phyloP scores from a whole-genome alignment of 2,797 vertebrate genomes.

The Avahi laniger region DNA sequence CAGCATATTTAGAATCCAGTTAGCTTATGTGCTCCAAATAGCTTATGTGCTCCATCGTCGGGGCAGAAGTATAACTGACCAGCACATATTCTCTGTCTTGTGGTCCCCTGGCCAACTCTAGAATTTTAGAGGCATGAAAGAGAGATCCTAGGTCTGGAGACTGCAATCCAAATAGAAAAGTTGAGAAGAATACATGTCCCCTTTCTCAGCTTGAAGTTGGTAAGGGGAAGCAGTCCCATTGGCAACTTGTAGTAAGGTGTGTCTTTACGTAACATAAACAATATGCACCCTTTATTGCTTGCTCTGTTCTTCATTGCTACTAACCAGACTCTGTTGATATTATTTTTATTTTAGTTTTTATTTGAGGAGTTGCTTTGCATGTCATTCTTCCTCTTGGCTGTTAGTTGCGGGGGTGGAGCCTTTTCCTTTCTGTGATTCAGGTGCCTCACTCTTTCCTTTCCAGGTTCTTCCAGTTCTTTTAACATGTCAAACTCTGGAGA shows the following conservation, averaged over 20 bases:
- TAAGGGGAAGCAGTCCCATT: constrained; percentile 64
- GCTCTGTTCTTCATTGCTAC: constrained; percentile 86
- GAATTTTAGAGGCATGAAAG: background rate
- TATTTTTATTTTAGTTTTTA: constrained; percentile 83
- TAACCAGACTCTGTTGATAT: constrained; percentile 81
- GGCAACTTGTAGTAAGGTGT: constrained; percentile 69
- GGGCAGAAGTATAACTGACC: background rate
- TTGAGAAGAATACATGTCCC: background rate
- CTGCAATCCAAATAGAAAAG: background rate
- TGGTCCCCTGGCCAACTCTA: background rate
- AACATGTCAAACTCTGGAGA: constrained; percentile 99
- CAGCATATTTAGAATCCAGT: background rate
- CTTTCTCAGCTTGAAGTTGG: constrained; percentile 57
- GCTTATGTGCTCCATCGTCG: background rate
- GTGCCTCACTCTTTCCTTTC: constrained; percentile 94
- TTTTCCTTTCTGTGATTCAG: constrained; percentile 91
- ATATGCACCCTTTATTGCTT: constrained; percentile 78
- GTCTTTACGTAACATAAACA: constrained; percentile 78
- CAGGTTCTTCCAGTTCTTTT: constrained; percentile 99
- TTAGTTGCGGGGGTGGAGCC: constrained; percentile 87
- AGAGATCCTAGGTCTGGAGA: background rate
- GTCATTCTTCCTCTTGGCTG: constrained; percentile 85
- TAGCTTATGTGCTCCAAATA: background rate
- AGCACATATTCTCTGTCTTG: background rate
- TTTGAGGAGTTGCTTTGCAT: constrained; percentile 87